phyloP scores from a whole-genome alignment of 2,888 invertebrate genomes.

The Noctua janthe region DNA sequence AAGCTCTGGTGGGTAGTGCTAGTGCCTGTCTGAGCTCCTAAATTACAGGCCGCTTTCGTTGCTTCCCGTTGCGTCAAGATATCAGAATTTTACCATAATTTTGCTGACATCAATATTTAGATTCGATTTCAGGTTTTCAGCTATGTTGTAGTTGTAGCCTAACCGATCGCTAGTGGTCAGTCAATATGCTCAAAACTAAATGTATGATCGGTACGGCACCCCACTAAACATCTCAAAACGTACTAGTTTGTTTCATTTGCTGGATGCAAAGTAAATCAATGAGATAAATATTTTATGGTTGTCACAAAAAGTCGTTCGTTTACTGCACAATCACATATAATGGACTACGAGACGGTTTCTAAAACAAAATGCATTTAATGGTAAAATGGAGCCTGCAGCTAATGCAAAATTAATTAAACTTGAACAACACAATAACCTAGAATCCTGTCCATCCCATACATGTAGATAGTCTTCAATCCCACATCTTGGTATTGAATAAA shows the following conservation, averaged over 20 bases:
- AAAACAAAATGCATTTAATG: background rate
- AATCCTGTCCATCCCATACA: slow-evolving; percentile 7
- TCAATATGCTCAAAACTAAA: background rate
- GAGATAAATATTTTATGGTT: background rate
- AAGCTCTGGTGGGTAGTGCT: background rate
- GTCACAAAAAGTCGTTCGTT: background rate
- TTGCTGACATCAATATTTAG: background rate
- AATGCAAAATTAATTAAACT: slow-evolving; percentile 18
- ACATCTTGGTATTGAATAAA: slow-evolving; percentile 36
- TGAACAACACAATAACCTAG: slow-evolving; percentile 3
- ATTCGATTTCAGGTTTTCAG: background rate
- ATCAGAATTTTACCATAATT: background rate
- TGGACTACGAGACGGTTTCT: background rate
- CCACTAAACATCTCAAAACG: background rate
- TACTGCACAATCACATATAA: background rate
- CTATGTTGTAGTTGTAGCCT: background rate
- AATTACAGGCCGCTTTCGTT: background rate
- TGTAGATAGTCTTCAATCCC: slow-evolving; percentile 12
- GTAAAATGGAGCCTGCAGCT: background rate
- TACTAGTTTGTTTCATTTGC: background rate
- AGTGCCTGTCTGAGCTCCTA: background rate
- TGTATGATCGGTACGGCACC: background rate
- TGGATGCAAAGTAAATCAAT: background rate
- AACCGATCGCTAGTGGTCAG: background rate
- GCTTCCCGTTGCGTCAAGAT: background rate